These are phyloP conservation scores for Drosophila santomea DNA, from an alignment of 1,140 invertebrate species.

Conservation along the genomic window DNA sequence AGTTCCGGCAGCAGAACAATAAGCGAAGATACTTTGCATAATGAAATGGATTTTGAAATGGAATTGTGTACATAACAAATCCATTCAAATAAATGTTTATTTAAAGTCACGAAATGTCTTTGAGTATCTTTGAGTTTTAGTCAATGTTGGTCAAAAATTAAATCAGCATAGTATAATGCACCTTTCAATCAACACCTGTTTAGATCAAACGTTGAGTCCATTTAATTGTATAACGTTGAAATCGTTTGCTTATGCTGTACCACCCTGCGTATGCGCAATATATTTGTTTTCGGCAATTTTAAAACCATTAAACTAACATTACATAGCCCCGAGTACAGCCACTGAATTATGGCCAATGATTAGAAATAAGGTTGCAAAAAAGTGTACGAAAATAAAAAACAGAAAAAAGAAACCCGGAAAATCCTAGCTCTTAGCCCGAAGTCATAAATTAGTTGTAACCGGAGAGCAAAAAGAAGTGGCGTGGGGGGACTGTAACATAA, in stretches of 20 bases:
- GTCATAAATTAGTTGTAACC: constrained; percentile 72
- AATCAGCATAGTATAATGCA: neutral
- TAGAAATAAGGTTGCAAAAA: constrained; percentile 29
- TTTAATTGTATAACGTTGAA: too few relatives aligned
- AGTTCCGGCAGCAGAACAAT: constrained; percentile 27
- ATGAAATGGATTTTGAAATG: constrained; percentile 34
- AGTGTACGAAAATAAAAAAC: constrained; percentile 14
- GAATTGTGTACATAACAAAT: constrained; percentile 13
- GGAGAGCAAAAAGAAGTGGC: constrained; percentile 21
- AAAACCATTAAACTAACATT: constrained; percentile 32
- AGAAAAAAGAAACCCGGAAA: constrained; percentile 47
- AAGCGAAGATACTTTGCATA: constrained; percentile 45
- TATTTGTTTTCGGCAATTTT: constrained; percentile 19
- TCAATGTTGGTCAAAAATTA: neutral
- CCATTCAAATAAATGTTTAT: constrained; percentile 9
- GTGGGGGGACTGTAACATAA: constrained; percentile 63
- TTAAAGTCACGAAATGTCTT: constrained; percentile 7
- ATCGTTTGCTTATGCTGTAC: neutral
- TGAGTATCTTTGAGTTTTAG: neutral
- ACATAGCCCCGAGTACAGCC: constrained; percentile 8
- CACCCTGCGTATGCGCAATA: constrained; percentile 22
- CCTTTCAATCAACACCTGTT: too few relatives aligned
- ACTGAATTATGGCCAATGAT: constrained; percentile 68
- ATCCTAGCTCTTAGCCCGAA: constrained; percentile 41
- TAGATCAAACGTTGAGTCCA: too few relatives aligned